phyloP scores from a whole-genome alignment of 1,140 invertebrate genomes.

The Agrypnia vestita region DNA sequence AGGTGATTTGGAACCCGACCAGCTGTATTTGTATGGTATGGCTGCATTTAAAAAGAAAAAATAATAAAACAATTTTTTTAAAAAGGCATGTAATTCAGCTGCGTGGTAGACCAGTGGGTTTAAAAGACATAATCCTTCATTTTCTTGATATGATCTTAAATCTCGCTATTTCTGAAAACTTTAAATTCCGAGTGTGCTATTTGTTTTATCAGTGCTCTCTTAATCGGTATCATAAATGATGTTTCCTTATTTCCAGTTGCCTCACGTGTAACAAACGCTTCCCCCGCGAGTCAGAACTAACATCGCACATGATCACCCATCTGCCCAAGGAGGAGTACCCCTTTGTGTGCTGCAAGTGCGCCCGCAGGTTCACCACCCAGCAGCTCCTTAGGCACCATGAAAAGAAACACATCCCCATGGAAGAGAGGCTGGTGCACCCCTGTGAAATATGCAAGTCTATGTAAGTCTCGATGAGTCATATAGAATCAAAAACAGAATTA shows the following conservation, averaged over 20 bases:
- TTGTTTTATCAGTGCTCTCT: background rate
- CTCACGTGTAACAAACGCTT: slow-evolving; percentile 54
- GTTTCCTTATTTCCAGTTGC: slow-evolving; percentile 51
- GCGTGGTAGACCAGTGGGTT: too few species aligned
- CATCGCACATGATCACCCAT: slow-evolving; percentile 56
- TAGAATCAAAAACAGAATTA: too few species aligned
- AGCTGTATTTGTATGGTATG: too few species aligned
- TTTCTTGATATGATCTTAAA: too few species aligned
- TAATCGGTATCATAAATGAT: background rate
- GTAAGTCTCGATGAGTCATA: slow-evolving; percentile 46
- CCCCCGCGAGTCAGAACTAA: slow-evolving; percentile 55
- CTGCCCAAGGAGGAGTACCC: slow-evolving; percentile 64
- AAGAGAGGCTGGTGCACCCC: slow-evolving; percentile 65
- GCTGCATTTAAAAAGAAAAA: too few species aligned
- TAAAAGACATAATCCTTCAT: too few species aligned
- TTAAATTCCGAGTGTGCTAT: too few species aligned
- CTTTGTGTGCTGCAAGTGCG: slow-evolving; percentile 65
- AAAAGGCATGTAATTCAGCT: too few species aligned
- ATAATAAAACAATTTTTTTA: too few species aligned
- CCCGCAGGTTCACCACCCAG: slow-evolving; percentile 64
- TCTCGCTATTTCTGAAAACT: too few species aligned
- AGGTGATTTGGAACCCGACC: too few species aligned
- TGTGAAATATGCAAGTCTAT: slow-evolving; percentile 65
- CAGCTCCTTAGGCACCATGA: slow-evolving; percentile 65
- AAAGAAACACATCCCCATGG: slow-evolving; percentile 66